These are phyloP conservation scores for Alaudala cheleensis DNA, from an alignment of 2,113 vertebrate species.

Conservation along the genomic window DNA sequence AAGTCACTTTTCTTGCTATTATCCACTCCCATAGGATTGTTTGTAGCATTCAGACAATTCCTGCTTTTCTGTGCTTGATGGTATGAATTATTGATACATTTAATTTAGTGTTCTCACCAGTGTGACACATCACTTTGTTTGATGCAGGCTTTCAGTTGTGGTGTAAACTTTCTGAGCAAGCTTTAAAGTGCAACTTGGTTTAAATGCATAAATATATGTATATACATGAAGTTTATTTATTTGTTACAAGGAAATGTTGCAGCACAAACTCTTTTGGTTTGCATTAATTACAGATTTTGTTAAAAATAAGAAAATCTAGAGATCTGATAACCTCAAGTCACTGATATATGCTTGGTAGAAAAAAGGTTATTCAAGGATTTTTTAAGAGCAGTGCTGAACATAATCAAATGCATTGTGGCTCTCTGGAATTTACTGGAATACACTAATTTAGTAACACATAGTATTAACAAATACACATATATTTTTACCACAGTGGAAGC, in stretches of 20 bases:
- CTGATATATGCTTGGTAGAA: not conserved
- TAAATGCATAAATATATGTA: not conserved
- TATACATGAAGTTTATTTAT: not conserved
- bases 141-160: conserved; percentile 22
- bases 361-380: conserved; percentile 5
- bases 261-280: conserved; percentile 50
- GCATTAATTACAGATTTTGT: conserved; percentile 27
- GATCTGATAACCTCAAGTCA: conserved; percentile 3
- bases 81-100: conserved; percentile 47
- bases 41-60: conserved; percentile 24
- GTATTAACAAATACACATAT: not conserved
- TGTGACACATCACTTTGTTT: not conserved
- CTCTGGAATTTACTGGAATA: not conserved
- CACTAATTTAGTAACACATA: not conserved
- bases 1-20: conserved; percentile 49
- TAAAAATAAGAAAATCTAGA: conserved; percentile 12
- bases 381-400: not conserved
- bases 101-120: conserved; percentile 9
- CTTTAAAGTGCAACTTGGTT: conserved; percentile 17
- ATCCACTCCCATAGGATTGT: conserved; percentile 25
- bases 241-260: conserved; percentile 6
- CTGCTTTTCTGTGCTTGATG: conserved; percentile 43
- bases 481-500: not conserved
- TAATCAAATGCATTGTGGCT: not conserved
- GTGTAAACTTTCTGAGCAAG: conserved; percentile 34